Percentiles rank a stretch among this genome's conserved stretches.
Conservation (phyloP, 1,140 invertebrate species). For the Drosophila grimshawi region DNA sequence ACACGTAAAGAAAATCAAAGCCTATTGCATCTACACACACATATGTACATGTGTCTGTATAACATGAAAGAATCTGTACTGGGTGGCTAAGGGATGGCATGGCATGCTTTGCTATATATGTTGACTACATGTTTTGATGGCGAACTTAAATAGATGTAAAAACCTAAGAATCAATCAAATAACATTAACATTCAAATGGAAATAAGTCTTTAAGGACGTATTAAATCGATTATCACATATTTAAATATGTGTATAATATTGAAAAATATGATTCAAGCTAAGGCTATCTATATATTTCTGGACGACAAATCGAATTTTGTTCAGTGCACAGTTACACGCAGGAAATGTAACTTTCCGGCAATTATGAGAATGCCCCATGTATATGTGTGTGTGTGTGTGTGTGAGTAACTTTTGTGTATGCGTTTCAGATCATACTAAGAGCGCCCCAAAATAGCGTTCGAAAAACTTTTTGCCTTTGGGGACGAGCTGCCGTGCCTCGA, state of each 20-base stretch:
- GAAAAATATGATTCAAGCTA: no score
- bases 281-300: no score
- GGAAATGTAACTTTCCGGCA: conserved; percentile 72
- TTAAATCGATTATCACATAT: no score
- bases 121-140: no score
- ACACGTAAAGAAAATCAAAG: conserved; percentile 32
- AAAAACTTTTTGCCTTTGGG: conserved; percentile 41
- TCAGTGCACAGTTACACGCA: conserved; percentile 48
- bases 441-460: conserved; percentile 27
- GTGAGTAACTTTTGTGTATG: conserved; percentile 25
- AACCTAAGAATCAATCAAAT: no score
- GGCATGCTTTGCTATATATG: no score
- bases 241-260: no score
- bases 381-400: conserved; percentile 16
- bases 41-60: not conserved
- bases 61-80: not conserved
- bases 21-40: not conserved
- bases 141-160: no score
- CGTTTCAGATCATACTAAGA: conserved; percentile 55
- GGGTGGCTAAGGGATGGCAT: no score
- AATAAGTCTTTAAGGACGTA: no score
- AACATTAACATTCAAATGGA: no score
- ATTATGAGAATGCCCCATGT: conserved; percentile 50
- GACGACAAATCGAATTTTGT: conserved; percentile 20
- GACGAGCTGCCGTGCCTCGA: not conserved